Conservation (phyloP, 1,140 invertebrate genomes). For the Brachystomella parvula region DNA sequence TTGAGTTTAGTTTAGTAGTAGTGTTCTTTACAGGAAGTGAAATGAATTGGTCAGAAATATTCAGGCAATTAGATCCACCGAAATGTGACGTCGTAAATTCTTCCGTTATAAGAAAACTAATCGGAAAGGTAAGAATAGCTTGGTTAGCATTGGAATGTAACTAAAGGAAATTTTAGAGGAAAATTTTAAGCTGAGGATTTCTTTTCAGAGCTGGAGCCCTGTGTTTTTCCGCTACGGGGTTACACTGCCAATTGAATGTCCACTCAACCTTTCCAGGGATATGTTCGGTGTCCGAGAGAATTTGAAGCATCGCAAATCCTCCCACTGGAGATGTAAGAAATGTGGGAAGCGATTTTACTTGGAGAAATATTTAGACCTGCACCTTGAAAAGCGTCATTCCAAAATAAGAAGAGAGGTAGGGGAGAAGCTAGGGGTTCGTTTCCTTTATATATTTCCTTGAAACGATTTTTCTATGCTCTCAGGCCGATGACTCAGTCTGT, state of each 20-base stretch:
- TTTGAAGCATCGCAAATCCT: slow-evolving; percentile 70
- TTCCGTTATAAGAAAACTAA: slow-evolving; percentile 74
- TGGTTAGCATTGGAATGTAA: not conserved
- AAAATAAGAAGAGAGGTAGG: slow-evolving; percentile 72
- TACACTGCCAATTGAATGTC: slow-evolving; percentile 76
- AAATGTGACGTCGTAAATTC: slow-evolving; percentile 51
- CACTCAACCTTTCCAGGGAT: slow-evolving; percentile 76
- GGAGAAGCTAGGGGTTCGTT: not conserved
- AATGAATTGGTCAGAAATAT: slow-evolving; percentile 26
- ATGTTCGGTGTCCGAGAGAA: slow-evolving; percentile 75
- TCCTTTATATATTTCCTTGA: slow-evolving; percentile 20
- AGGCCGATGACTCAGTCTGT: slow-evolving; percentile 84
- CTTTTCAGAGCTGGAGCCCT: slow-evolving; percentile 70
- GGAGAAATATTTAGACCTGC: slow-evolving; percentile 75
- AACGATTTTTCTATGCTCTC: slow-evolving; percentile 15
- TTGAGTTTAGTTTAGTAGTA: not conserved
- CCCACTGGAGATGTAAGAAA: slow-evolving; percentile 81
- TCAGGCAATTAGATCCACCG: slow-evolving; percentile 16
- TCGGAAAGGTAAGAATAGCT: slow-evolving; percentile 57
- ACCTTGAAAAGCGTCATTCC: slow-evolving; percentile 83
- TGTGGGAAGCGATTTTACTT: slow-evolving; percentile 88
- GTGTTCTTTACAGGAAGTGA: not conserved
- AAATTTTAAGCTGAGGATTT: not conserved
- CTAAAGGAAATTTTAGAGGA: not conserved
- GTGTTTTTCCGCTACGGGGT: slow-evolving; percentile 75